Conservation (phyloP, 2,113 vertebrate genomes). For the Sander vitreus region DNA sequence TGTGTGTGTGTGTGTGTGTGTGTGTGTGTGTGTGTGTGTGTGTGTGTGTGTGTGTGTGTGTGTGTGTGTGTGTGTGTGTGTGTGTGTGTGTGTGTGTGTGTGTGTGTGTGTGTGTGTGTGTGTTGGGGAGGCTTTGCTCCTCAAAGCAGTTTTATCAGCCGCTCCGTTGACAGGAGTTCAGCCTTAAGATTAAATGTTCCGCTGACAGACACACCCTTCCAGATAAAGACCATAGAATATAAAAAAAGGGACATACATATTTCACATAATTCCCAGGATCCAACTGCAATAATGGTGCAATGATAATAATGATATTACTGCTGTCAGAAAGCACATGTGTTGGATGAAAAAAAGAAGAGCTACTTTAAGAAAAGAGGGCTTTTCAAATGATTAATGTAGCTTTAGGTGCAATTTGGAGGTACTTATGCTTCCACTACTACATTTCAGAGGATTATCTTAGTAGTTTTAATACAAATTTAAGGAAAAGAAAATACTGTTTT, state of each 20-base stretch:
- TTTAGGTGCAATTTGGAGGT: neutral
- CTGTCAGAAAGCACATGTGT: neutral
- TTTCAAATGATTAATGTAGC: neutral
- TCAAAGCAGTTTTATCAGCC: slow-evolving; percentile 54
- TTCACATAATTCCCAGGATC: neutral
- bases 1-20: slow-evolving; percentile 11
- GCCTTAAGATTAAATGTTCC: slow-evolving; percentile 39
- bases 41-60: slow-evolving; percentile 15
- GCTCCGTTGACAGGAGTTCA: slow-evolving; percentile 59
- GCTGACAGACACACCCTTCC: slow-evolving; percentile 49
- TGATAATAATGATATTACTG: neutral
- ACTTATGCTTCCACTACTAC: neutral
- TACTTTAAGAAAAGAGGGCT: too few relatives aligned
- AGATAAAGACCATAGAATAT: neutral
- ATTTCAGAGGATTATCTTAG: neutral
- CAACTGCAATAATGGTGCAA: neutral
- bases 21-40: slow-evolving; percentile 5
- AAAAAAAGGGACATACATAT: neutral
- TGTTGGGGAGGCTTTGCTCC: slow-evolving; percentile 31
- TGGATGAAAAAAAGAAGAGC: neutral
- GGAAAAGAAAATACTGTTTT: neutral
- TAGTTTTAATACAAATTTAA: neutral
- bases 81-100: slow-evolving; percentile 11
- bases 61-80: slow-evolving; percentile 13
- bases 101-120: slow-evolving; percentile 13